phyloP scores from a whole-genome alignment of 1,140 invertebrate genomes.

The Drosophila asahinai region DNA sequence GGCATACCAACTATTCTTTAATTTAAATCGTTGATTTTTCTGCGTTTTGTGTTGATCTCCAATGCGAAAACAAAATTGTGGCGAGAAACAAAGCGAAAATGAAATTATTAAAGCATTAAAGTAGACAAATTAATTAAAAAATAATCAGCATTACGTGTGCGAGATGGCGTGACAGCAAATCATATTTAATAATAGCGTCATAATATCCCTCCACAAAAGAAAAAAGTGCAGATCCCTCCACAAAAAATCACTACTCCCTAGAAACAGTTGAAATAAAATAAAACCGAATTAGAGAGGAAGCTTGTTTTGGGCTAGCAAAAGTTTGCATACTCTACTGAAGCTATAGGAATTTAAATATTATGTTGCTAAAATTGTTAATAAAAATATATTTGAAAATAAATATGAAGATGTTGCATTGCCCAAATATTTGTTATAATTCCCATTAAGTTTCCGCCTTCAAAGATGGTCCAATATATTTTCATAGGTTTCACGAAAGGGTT shows the following conservation, averaged over 20 bases:
- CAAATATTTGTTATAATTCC: too few relatives aligned
- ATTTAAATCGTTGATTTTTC: conserved; percentile 18
- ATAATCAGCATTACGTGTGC: conserved; percentile 79
- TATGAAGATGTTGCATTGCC: too few relatives aligned
- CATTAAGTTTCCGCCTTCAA: too few relatives aligned
- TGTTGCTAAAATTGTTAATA: too few relatives aligned
- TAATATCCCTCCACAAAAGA: conserved; percentile 49
- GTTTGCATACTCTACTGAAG: not conserved
- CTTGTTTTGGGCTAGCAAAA: not conserved
- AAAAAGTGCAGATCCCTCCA: conserved; percentile 10
- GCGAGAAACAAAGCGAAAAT: conserved; percentile 48
- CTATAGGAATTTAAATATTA: too few relatives aligned
- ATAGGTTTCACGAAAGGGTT: too few relatives aligned
- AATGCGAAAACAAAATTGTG: conserved; percentile 48
- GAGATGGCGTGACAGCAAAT: conserved; percentile 76
- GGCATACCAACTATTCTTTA: too few relatives aligned
- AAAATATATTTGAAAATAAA: too few relatives aligned
- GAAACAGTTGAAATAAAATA: conserved; percentile 1
- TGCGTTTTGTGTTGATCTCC: conserved; percentile 26
- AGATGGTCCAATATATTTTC: too few relatives aligned
- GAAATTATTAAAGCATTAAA: conserved; percentile 79
- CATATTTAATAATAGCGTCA: conserved; percentile 77
- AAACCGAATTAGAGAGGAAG: not conserved
- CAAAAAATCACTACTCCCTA: conserved; percentile 3
- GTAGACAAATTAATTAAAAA: conserved; percentile 78